phyloP scores from a whole-genome alignment of 64 coral and sea anemone genomes.

The Stichodactyla helianthus region DNA sequence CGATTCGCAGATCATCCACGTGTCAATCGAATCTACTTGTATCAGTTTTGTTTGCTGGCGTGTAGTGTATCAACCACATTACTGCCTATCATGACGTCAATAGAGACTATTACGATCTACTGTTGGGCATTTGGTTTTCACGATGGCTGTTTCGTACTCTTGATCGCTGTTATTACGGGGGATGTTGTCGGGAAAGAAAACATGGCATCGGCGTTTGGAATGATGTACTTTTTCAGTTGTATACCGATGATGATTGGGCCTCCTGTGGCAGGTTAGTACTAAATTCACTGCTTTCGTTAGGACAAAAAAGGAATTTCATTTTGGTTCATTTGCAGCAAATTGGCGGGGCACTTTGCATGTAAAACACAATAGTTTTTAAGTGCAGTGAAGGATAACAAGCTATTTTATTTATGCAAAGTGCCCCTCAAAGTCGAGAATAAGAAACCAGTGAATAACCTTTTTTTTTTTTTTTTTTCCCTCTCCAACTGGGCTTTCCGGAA shows the following conservation, averaged over 20 bases:
- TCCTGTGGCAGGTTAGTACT: conserved; percentile 60
- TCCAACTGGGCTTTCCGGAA: too few relatives aligned
- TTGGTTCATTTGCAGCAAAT: too few relatives aligned
- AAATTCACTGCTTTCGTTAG: background rate
- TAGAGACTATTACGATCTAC: conserved; percentile 29
- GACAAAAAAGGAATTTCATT: too few relatives aligned
- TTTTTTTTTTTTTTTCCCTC: too few relatives aligned
- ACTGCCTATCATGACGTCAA: conserved; percentile 47
- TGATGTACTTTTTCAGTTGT: conserved; percentile 68
- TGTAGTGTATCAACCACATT: conserved; percentile 72
- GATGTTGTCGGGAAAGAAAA: conserved; percentile 54
- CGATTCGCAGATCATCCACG: conserved; percentile 65
- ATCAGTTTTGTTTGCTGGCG: conserved; percentile 52
- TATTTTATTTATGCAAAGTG: too few relatives aligned
- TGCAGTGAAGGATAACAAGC: too few relatives aligned
- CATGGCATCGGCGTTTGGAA: conserved; percentile 46
- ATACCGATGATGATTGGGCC: conserved; percentile 88
- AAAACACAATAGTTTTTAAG: too few relatives aligned
- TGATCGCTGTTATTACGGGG: conserved; percentile 66
- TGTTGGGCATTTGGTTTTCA: conserved; percentile 71
- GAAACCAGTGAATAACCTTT: too few relatives aligned
- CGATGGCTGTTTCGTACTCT: conserved; percentile 73
- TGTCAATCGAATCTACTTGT: conserved; percentile 64
- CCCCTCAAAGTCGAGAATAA: too few relatives aligned
- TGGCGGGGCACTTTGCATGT: too few relatives aligned